These are phyloP conservation scores for Perodicticus potto DNA, from an alignment of 2,797 vertebrate genomes.

Conservation along the genomic window DNA sequence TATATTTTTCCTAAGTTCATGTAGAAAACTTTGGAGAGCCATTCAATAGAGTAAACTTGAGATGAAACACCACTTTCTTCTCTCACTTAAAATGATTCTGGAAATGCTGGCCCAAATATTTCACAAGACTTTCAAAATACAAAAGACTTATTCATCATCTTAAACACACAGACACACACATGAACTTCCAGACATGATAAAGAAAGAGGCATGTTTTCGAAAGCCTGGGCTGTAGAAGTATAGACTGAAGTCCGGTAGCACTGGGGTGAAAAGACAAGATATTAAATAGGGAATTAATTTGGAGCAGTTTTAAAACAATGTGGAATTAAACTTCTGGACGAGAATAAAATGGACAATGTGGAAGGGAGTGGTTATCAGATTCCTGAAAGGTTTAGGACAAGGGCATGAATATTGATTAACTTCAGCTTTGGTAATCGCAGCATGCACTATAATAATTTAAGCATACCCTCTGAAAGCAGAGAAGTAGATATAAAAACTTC, in stretches of 20 bases:
- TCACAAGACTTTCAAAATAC: neutral
- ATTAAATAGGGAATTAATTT: neutral
- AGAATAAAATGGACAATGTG: neutral
- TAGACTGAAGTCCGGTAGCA: neutral
- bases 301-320: conserved; percentile 15
- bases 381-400: neutral
- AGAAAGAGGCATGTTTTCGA: neutral
- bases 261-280: neutral
- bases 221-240: neutral
- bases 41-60: neutral
- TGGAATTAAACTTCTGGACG: neutral
- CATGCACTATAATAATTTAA: neutral
- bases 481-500: neutral
- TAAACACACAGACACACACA: neutral
- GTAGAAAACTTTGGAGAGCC: neutral
- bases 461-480: neutral
- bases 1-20: neutral
- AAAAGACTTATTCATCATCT: neutral
- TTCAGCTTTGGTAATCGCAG: neutral
- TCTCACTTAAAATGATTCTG: neutral
- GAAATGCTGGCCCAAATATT: neutral
- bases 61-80: neutral
- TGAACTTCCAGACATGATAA: neutral
- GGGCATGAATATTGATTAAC: neutral
- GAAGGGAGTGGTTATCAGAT: neutral